A percentile compares a stretch with the other conserved stretches of the same genome.
phyloP scores from a whole-genome alignment of 2,113 vertebrate species.

The Corydoras maculifer region DNA sequence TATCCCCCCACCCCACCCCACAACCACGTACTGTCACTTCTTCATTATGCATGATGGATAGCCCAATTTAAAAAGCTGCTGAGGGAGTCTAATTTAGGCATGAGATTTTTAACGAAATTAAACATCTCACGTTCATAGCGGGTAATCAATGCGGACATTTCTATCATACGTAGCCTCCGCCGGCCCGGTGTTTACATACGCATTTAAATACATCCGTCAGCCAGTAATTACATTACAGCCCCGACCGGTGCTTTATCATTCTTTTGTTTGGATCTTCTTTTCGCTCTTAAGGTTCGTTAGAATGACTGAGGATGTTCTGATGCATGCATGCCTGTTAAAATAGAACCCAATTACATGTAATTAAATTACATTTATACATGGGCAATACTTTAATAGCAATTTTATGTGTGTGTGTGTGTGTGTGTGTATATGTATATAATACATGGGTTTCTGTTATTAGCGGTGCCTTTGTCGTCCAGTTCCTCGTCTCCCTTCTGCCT shows the following conservation, averaged over 20 bases:
- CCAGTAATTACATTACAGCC: constrained; percentile 44
- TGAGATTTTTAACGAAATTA: constrained; percentile 69
- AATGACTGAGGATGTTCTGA: too few species aligned
- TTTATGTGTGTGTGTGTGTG: too few species aligned
- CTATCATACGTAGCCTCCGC: constrained; percentile 41
- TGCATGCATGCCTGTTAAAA: too few species aligned
- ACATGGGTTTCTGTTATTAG: too few species aligned
- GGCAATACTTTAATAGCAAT: too few species aligned
- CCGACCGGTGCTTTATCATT: constrained; percentile 23
- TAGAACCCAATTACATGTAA: too few species aligned
- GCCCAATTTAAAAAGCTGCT: constrained; percentile 80
- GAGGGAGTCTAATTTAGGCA: constrained; percentile 87
- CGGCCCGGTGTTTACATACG: constrained; percentile 44
- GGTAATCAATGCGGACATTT: constrained; percentile 49
- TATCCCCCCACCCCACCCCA: constrained; percentile 2
- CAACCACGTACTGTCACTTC: constrained; percentile 41
- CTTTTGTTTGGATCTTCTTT: constrained; percentile 11
- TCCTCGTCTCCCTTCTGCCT: neutral
- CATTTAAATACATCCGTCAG: constrained; percentile 47
- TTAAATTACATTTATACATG: too few species aligned
- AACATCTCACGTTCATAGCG: constrained; percentile 46
- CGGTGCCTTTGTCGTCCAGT: neutral
- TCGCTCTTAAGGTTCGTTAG: too few species aligned
- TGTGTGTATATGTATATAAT: too few species aligned
- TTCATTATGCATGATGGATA: constrained; percentile 90